A percentile compares a stretch with the other conserved stretches of the same genome.
Conservation (phyloP, 1,140 invertebrate genomes). For the Drosophila lacteicornis region DNA sequence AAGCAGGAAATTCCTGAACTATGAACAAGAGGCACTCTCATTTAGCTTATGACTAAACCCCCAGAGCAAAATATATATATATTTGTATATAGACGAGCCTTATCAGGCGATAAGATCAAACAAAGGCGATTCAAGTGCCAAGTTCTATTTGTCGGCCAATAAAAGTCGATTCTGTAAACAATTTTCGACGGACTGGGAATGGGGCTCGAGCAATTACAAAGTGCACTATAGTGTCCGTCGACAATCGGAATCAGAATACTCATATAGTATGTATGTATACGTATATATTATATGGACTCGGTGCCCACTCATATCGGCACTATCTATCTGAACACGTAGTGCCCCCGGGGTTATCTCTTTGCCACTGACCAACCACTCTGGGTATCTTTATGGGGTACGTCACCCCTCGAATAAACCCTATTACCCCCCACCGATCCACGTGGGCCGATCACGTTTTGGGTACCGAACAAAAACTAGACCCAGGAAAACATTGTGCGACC, state of each 20-base stretch:
- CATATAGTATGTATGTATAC: neutral
- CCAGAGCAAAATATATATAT: neutral
- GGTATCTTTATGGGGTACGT: slow-evolving; percentile 40
- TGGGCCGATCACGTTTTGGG: slow-evolving; percentile 66
- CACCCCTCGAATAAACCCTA: slow-evolving; percentile 32
- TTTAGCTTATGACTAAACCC: slow-evolving; percentile 40
- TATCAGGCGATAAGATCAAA: slow-evolving; percentile 64
- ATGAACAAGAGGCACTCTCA: slow-evolving; percentile 29
- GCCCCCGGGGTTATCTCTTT: slow-evolving; percentile 37
- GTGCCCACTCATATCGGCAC: slow-evolving; percentile 28
- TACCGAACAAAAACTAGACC: slow-evolving; percentile 32
- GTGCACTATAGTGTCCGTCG: slow-evolving; percentile 29
- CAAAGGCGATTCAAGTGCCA: slow-evolving; percentile 59
- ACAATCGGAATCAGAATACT: slow-evolving; percentile 34
- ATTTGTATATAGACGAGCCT: slow-evolving; percentile 20
- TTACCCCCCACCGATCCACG: slow-evolving; percentile 39
- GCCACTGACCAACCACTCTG: slow-evolving; percentile 26
- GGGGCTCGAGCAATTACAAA: slow-evolving; percentile 37
- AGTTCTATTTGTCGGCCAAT: slow-evolving; percentile 51
- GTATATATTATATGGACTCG: neutral
- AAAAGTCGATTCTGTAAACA: slow-evolving; percentile 51
- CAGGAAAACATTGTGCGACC: slow-evolving; percentile 21
- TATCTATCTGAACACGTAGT: slow-evolving; percentile 42
- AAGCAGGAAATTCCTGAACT: slow-evolving; percentile 40
- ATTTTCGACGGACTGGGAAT: slow-evolving; percentile 17